Evolutionary conservation across 2,888 invertebrate species (phyloP), one percentile per base, ranked within the genome.

Genomic region (Cylindroiulus punctatus): DNA sequence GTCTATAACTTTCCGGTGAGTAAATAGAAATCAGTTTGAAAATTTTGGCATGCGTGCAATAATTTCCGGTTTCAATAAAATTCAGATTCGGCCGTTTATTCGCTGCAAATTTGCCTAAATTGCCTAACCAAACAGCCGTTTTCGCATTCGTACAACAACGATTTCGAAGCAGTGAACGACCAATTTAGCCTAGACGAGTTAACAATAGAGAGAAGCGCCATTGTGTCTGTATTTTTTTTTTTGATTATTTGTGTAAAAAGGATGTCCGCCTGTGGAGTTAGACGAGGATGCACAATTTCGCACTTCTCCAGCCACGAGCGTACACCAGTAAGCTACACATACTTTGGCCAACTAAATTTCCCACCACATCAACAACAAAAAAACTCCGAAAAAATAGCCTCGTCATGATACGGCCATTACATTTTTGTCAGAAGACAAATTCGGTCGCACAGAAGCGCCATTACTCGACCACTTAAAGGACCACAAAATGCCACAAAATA

Each of bases 21-120:
- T 12, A 76, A 76, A 14, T 14, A 30, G 30, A 76, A 52, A 76
- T 30, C 76, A 76, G 76, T 76, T 30, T 30, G 10, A 22, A 3
- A 30, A 30, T 30, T 76, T 76, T 76, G 76, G 26, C 76, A 76
- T 30, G 14, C 26, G 12, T 8, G 76, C 76, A 14, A 30, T 14
- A 76, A 76, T 76, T 76, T 76, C 76, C 76, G 76, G 30, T 76
- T 76, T 76, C 30, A 76, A 76, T 76, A 76, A 76, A 76, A 76
- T 76, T 76, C 76, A 76, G 76, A 76, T 76, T 76, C 76, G 30
- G 14, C 76, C 76, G 76, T 76, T 76, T 76, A 76, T 76, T 76
- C 30, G 14, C 30, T 17, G 30, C 22, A 76, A 76, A 76, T 76
- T 76, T 30, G 30, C 30, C 30, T 76, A 76, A 76, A 76, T 76